These are phyloP conservation scores for Brotula barbata DNA, from an alignment of 2,797 vertebrate genomes.

Conservation along the genomic window DNA sequence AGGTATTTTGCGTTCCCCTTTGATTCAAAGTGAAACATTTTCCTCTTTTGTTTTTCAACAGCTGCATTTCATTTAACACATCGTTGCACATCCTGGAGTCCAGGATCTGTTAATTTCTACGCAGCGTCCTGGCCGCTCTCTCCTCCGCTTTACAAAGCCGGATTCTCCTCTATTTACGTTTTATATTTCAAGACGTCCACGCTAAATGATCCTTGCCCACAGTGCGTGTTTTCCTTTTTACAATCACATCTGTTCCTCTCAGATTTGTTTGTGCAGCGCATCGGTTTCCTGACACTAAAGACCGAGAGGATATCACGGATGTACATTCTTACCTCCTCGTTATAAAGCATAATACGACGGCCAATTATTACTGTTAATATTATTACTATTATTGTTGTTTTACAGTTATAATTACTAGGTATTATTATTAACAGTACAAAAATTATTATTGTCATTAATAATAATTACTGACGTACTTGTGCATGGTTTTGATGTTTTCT, in stretches of 20 bases:
- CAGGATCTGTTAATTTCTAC: constrained; percentile 81
- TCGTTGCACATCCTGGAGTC: constrained; percentile 85
- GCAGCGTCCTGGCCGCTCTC: constrained; percentile 59
- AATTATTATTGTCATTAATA: too few relatives aligned
- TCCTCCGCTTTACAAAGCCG: constrained; percentile 59
- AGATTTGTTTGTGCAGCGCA: constrained; percentile 70
- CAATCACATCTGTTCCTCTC: constrained; percentile 74
- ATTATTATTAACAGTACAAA: too few relatives aligned
- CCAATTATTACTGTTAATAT: constrained; percentile 9
- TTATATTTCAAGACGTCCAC: constrained; percentile 76
- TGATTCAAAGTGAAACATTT: constrained; percentile 64
- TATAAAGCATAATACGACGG: constrained; percentile 24
- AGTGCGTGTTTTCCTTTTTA: constrained; percentile 68
- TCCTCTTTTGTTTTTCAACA: constrained; percentile 74
- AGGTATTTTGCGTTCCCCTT: constrained; percentile 47
- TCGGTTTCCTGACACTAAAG: constrained; percentile 67
- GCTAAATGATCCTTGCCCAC: constrained; percentile 82
- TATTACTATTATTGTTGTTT: constrained; percentile 11
- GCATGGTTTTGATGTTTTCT: too few relatives aligned
- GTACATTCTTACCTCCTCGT: constrained; percentile 6
- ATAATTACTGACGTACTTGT: too few relatives aligned
- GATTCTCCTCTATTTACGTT: constrained; percentile 83
- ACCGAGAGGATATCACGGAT: constrained; percentile 59
- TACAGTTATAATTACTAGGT: too few relatives aligned
- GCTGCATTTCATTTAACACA: constrained; percentile 87